Conservation (phyloP, 2,888 invertebrate species). For the Sinhomidia bicolor region DNA sequence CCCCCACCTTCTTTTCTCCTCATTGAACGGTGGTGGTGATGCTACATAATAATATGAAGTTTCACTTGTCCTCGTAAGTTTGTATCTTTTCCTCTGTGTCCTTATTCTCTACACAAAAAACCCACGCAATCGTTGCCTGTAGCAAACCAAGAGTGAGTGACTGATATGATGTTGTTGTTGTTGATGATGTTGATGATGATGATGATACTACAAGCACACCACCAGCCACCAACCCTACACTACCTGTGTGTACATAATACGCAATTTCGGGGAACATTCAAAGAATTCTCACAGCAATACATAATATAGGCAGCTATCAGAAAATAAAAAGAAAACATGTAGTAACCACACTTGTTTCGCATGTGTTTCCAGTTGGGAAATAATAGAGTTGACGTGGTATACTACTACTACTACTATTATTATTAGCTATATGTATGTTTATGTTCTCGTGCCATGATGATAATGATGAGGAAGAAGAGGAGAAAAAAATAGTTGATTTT, state of each 20-base stretch:
- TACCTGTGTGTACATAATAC: too few relatives aligned
- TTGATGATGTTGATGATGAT: conserved; percentile 31
- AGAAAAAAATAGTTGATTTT: conserved; percentile 24
- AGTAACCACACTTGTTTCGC: conserved; percentile 7
- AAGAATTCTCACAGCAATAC: conserved; percentile 1
- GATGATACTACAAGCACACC: neutral
- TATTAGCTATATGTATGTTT: conserved; percentile 11
- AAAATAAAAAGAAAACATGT: neutral
- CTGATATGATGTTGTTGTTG: conserved; percentile 19
- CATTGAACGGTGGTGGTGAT: conserved; percentile 56
- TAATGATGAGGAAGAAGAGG: neutral
- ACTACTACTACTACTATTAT: neutral
- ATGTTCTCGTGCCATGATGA: neutral
- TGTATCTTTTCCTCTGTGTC: neutral
- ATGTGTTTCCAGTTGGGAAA: neutral
- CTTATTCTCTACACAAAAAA: neutral
- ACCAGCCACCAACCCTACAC: too few relatives aligned
- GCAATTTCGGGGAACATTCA: conserved; percentile 37
- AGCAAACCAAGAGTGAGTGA: conserved; percentile 39
- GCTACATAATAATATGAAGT: too few relatives aligned
- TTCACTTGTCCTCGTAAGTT: neutral
- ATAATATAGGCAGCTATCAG: too few relatives aligned
- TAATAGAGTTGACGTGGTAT: conserved; percentile 17
- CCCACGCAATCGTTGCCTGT: neutral
- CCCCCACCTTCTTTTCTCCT: conserved; percentile 17